Evolutionary conservation across 1,140 invertebrate species (phyloP), one percentile per base, ranked within the genome.

Genomic region (Zaprionus camerounensis): DNA sequence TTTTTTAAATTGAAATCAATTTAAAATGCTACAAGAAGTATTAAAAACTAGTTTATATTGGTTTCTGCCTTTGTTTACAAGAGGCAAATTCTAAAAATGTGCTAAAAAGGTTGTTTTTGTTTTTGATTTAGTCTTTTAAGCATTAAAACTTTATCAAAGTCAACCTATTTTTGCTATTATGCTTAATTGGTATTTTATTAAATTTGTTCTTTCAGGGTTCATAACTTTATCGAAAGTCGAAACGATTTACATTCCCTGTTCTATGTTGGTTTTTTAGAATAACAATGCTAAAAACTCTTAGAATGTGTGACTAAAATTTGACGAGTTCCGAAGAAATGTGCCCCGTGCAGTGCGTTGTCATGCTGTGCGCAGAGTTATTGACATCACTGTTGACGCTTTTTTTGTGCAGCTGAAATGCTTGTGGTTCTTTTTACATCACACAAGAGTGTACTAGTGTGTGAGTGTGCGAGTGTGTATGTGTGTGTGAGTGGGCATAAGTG

Each of bases 351-450:
- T 28, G 41, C 1, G 15, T 2, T 7, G 41, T 15, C 15, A 17
- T 44, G 26, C 22, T 65, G 28, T 44, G 20, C 56, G 28, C 1
- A 58, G 38, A 34, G 7, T 31, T 57, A 28, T 67, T 38, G 26
- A 31, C n/a, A 17, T 70, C 15, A 70, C 41, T 70, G 58, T 62
- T 51, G 46, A 51, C 11, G 20, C 36, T 55, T 31, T 17, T 36
- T 59, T 51, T 12, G 26, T 58, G 55, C 5, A n/a, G 51, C n/a
- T 17, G 13, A 67, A 67, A 55, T 67, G 38, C 38, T 67, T 46
- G 56, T 49, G 49, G 13, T 38, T 38, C 44, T 61, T 20, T 62
- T 31, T 41, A 34, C 44, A 31, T 28, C 2, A 69, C n/a, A 69
- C 55, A 58, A 13, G 56, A 46, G 41, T 24, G 46, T 51, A 13